Base-by-base conservation (phyloP, 1,140 invertebrate genomes). In the Apolygus lucorum region DNA sequence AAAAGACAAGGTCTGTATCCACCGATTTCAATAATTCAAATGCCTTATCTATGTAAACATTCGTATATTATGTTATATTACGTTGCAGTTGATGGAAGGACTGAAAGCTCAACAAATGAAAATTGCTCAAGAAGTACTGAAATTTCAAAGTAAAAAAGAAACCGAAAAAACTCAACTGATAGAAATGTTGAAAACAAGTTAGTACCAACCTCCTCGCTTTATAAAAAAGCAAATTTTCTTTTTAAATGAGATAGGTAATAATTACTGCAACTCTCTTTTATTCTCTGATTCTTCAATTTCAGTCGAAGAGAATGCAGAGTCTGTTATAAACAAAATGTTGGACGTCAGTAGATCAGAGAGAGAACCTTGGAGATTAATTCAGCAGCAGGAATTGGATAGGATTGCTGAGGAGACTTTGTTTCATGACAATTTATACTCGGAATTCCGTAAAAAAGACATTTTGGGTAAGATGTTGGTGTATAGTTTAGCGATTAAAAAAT, bases 121-220 rank as follows among this genome's bases (percentile, higher is more conserved):
- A 73, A 77, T 88, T 26, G 86, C 88, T 74, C 77, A 76, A 70
- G 83, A 88, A 78, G 82, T 89, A 66, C 81, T 82, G 70, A 86
- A 84, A 78, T 81, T 89, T 70, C 88, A 90, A 74, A 82, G 83
- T 73, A 78, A 81, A 73, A 84, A 80, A 76, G 87, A 89, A 73
- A 72, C 77, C 25, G 87, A 89, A 72, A 80, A 85, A 74, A 79
- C 82, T 72, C 81, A 81, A 74, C 78, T 90, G 28, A 81, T 86
- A 67, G 79, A 83, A 76, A 76, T 81, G 71, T 54, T 72, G 34
- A 59, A 67, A 42, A 11, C 34, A 42, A 65, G 69, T 71, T 65
- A 26, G 25, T 69, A 4, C n/a, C n/a, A n/a, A n/a, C n/a, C n/a
- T n/a, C n/a, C n/a, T n/a, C n/a, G n/a, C n/a, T n/a, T n/a, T n/a